Base-by-base conservation (phyloP, 1,140 invertebrate genomes). In the Achroia grisella region DNA sequence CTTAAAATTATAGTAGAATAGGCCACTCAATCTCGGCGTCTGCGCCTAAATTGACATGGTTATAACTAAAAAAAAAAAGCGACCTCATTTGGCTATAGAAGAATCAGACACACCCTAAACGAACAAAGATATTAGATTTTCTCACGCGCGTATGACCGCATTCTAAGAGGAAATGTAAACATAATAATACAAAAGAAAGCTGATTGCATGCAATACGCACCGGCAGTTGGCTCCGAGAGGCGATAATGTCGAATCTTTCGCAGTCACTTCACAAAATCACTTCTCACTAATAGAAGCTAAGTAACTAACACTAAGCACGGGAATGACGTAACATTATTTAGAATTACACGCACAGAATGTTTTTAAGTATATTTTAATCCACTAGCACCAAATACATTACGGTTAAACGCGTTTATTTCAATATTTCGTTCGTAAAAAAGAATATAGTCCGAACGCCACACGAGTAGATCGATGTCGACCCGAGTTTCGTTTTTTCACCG, bases 321-420 rank as follows among this genome's bases (percentile, higher is more conserved):
- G 55, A 56, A 65, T 54, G 56, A 50, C 44, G 52, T 51, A 62
- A 70, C 74, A 79, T 79, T 66, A 72, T 78, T 74, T 50, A 60
- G 64, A 67, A 61, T 52, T 58, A 69, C 64, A 73, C 53, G 62
- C 76, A 81, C 73, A 73, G 56, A 75, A 60, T 50, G 67, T 71
- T 65, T 39, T 54, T 56, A 52, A 37, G 46, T 61, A 61, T 56
- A 46, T 69, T 71, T 78, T 69, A 80, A 63, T 51, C 66, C 77
- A 81, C 75, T 72, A 79, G 72, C 79, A 81, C 75, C 62, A 71
- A 64, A 62, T 60, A 72, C 75, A 81, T 79, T 62, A 71, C 75
- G 70, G 69, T 56, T 49, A 44, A 61, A 71, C 59, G 65, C 64
- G 61, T 64, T 73, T 52, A 50, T 60, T 56, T 57, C 45, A 70